Base-by-base conservation (phyloP, 2,888 invertebrate species). In the Andrena bucephala region DNA sequence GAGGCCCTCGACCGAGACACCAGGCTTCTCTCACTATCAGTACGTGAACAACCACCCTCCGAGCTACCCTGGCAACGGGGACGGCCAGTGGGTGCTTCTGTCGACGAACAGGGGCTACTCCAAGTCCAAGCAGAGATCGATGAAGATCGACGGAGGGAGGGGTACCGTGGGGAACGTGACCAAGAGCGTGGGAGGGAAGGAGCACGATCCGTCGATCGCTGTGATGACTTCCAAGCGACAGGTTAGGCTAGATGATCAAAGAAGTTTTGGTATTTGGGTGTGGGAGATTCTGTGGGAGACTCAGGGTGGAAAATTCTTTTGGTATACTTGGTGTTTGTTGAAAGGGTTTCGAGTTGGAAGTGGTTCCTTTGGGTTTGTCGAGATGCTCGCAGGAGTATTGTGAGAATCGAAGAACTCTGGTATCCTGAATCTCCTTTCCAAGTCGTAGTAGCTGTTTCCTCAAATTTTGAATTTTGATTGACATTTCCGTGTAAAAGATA, bases 11-110 rank as follows among this genome's bases (percentile, higher is more conserved):
- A 86, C 87, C 78, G 92, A 90, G 7, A 82, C 92, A 16, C 93
- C 94, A 4, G 86, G 90, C 8, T 94, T 95, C 67, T 95, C 95
- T 54, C 94, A 95, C 27, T 95, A 95, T 85, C 91, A 93, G 24
- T 93, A 94, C 80, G 87, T 86, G 57, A 69, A 86, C 50, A 91
- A 89, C 69, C 95, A 95, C 90, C 95, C 96, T 0, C 93, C 94
- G 2, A 95, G 95, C 2, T 95, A 96, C 92, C 96, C 97, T 0
- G 95, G 95, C 0, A 95, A 95, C 81, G 96, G 96, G 0, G 96
- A 97, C 80, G 97, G 97, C 0, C 96, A 97, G 87, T 97, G 97
- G 97, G 96, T 97, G 2, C 94, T 97, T 1, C 93, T 97, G 7
- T 97, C 97, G 0, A 97, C 97, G 3, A 97, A 97, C 13, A 96